Evolutionary conservation across 2,113 vertebrate species (phyloP).

Genomic region (Chionomys nivalis): DNA sequence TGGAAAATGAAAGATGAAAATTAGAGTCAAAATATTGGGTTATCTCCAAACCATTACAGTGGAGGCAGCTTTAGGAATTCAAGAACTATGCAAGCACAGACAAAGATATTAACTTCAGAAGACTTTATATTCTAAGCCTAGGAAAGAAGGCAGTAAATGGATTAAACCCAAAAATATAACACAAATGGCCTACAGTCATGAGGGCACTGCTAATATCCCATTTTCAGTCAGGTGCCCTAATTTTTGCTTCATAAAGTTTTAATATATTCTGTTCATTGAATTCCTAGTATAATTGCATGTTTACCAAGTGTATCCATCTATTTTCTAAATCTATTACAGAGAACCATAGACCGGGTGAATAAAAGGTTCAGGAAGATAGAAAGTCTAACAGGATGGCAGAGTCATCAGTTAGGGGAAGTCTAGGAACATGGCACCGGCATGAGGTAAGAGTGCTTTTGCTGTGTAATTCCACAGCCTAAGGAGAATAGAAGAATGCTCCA

Average conservation of each 20-base stretch:
- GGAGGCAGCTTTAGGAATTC: neutral
- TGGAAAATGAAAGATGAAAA: neutral
- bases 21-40: neutral
- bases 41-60: neutral
- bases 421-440: neutral
- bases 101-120: neutral
- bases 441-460: neutral
- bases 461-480: neutral
- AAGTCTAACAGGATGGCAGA: too few species aligned
- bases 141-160: neutral
- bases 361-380: neutral
- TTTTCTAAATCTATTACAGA: neutral
- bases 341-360: neutral
- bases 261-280: constrained; percentile 45
- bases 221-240: neutral
- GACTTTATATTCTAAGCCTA: neutral
- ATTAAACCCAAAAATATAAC: neutral
- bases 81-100: neutral
- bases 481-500: neutral
- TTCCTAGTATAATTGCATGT: neutral
- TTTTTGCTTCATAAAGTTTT: neutral
- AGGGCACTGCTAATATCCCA: neutral
- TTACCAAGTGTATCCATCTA: neutral
- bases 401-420: neutral
- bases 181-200: neutral